Percentiles rank a stretch among this genome's conserved stretches.
Evolutionary conservation across 1,140 invertebrate species (phyloP).

Genomic region (Cotesia chilonis): DNA sequence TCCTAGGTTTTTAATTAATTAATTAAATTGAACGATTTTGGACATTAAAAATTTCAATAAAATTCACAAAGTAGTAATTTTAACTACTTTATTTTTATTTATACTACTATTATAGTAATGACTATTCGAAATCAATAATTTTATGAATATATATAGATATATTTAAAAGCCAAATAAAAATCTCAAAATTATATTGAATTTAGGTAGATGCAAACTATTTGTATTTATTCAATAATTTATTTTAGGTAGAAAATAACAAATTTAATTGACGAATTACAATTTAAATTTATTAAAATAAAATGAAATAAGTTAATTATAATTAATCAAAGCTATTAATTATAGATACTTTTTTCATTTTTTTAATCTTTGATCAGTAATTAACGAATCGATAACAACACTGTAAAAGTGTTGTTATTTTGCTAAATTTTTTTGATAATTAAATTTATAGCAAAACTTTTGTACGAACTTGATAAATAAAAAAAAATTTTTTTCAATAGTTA

Average conservation of each 20-base stretch:
- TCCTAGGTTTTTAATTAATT: too few species aligned
- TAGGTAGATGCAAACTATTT: constrained; percentile 64
- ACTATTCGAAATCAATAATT: constrained; percentile 6
- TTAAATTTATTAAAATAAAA: not conserved
- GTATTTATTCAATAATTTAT: constrained; percentile 67
- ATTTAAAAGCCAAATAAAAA: constrained; percentile 49
- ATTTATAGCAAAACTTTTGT: too few species aligned
- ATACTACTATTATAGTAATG: constrained; percentile 53
- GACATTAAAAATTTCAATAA: too few species aligned
- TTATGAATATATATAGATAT: constrained; percentile 30
- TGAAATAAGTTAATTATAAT: constrained; percentile 27
- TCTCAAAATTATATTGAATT: constrained; percentile 61
- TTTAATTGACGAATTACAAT: constrained; percentile 39
- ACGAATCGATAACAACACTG: too few species aligned
- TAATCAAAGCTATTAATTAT: constrained; percentile 16
- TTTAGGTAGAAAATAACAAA: constrained; percentile 63
- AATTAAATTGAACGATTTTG: too few species aligned
- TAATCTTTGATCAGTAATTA: too few species aligned
- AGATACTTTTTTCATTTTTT: constrained; percentile 1
- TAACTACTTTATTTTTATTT: constrained; percentile 43
- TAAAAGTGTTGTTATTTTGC: not conserved
- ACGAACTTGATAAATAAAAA: too few species aligned
- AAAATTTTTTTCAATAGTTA: too few species aligned
- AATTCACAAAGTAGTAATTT: not conserved
- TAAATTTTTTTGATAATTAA: constrained; percentile 2